These are phyloP conservation scores for Aphodius granarius DNA, from an alignment of 2,888 invertebrate genomes.

Conservation along the genomic window DNA sequence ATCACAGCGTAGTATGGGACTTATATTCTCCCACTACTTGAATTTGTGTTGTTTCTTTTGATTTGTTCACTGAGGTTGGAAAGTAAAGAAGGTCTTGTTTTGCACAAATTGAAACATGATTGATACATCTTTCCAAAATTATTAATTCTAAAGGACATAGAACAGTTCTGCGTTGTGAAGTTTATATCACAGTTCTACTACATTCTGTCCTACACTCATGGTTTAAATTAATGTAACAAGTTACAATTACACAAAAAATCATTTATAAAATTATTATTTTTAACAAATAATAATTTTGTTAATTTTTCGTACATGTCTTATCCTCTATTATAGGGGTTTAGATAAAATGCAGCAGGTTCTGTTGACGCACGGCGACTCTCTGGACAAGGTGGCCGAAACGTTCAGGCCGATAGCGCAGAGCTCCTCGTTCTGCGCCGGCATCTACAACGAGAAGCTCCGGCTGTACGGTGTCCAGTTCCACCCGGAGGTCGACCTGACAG, in stretches of 20 bases:
- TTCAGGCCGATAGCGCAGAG: conserved; percentile 88
- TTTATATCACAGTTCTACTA: conserved; percentile 2
- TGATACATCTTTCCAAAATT: conserved; percentile 8
- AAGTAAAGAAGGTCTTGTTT: conserved; percentile 2
- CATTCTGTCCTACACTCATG: neutral
- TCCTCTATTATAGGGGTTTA: conserved; percentile 68
- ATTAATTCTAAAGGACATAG: neutral
- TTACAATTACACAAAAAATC: neutral
- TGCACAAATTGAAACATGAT: neutral
- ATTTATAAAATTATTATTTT: no score
- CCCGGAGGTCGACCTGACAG: conserved; percentile 96
- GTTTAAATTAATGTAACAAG: neutral
- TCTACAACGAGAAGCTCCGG: conserved; percentile 86
- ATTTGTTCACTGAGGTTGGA: neutral
- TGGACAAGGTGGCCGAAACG: conserved; percentile 86
- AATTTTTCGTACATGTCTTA: conserved; percentile 10
- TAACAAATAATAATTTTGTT: neutral
- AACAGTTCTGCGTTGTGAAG: conserved; percentile 1
- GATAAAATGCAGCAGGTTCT: conserved; percentile 87
- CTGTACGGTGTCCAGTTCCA: conserved; percentile 98
- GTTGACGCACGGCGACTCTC: conserved; percentile 96
- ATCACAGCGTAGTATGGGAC: no score
- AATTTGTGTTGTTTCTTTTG: neutral
- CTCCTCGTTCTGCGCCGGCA: conserved; percentile 81
- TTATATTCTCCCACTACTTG: no score